Evolutionary conservation across 2,113 vertebrate species (phyloP), one percentile per base, ranked within the genome.

Genomic region (Phasianus colchicus): DNA sequence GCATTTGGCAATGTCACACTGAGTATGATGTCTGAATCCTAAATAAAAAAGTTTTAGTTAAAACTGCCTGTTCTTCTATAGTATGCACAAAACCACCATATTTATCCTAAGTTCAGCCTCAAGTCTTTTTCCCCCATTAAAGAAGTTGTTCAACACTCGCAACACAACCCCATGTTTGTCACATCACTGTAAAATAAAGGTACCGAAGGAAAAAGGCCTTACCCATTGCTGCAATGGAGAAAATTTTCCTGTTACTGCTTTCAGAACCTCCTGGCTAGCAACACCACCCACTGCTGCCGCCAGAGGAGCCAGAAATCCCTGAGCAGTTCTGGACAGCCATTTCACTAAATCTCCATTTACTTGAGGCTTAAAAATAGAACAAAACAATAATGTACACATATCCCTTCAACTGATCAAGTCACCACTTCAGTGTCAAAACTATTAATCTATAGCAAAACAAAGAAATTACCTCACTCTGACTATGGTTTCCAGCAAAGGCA

Each of bases 201-300:
- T 22, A 30, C 24, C 78, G 55, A 87, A 78, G 0, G 30, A 45
- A 69, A 86, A 64, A 4, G 91, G 78, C 95, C 98, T 91, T 97
- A 99, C 99, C 99, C 99, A 99, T 78, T 99, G 99, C 81, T 99
- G 99, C 81, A 99, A 98, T 0, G 99, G 99, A 76, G 99, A 98
- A 98, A 99, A 99, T 94, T 99, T 99, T 92, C 99, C 99, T 10
- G 99, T 99, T 42, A 99, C 98, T 89, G 99, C 99, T 96, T 99
- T 99, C 79, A 99, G 97, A 78, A 98, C 98, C 98, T 99, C 99
- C 96, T 99, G 99, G 93, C 99, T 99, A 64, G 98, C 98, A 86
- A 99, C 93, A 72, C 99, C 99, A 79, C 99, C 99, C 19, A 99
- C 97, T 75, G 99, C 97, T 45, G 99, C 99, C n/a, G 98, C 98